Evolutionary conservation across 2,888 invertebrate genomes (phyloP), one percentile per base, ranked within the genome.

Genomic region (Cosmia pyralina): DNA sequence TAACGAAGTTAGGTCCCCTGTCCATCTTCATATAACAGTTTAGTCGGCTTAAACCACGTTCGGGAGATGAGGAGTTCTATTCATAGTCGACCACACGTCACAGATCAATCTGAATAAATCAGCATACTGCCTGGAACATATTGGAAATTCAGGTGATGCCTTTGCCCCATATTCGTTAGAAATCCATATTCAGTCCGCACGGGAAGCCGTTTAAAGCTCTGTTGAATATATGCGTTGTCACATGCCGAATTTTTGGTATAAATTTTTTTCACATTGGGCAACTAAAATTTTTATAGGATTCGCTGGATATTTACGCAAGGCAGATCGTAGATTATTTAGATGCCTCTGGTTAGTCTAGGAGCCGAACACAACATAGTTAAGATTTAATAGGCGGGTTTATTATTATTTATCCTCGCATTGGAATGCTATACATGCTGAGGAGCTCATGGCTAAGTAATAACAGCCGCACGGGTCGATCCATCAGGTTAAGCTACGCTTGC

Each of bases 31-130:
- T 80, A 69, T 22, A 73, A 73, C 41, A 58, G 50, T 63, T 82
- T 65, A 72, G 44, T 28, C 22, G 46, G 13, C 52, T 73, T 53
- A 58, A 48, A 58, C n/a, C 58, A 57, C 55, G 63, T 59, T 55
- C 48, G 64, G 41, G 28, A 38, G 50, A 68, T 11, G 44, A n/a
- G 22, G 53, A 58, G 28, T 10, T 60, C 65, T 80, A 79, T 80
- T 82, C 73, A 82, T 69, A 83, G 66, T 46, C 48, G 28, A 57
- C 67, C 67, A 62, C 52, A 60, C n/a, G 46, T 67, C 6, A 44
- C 55, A 38, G 57, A 69, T 72, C 66, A 67, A 82, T 69, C 58
- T 82, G 73, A 82, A 80, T 82, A 73, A 78, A 82, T 82, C 59
- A 72, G 63, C 57, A 67, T 77, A 65, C 13, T 53, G 13, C 38